phyloP scores from a whole-genome alignment of 2,797 vertebrate species.

The Pampus argenteus region DNA sequence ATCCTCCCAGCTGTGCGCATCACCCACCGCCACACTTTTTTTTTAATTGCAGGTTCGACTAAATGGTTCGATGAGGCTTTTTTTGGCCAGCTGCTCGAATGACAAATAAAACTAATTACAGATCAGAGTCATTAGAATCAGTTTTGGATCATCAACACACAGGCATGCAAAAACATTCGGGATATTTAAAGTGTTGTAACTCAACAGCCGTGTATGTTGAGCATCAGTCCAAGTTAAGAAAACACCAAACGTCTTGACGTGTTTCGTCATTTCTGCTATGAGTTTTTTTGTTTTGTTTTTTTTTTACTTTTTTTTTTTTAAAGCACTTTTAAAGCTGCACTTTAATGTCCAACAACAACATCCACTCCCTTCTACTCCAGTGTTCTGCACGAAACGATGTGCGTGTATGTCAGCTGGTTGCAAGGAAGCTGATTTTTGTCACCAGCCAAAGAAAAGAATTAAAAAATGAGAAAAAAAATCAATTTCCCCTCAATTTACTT shows the following conservation, averaged over 20 bases:
- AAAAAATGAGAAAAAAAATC: background rate
- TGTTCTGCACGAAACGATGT: no score
- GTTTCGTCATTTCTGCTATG: no score
- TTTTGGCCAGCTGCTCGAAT: conserved; percentile 73
- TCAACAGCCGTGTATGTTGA: background rate
- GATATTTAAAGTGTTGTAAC: background rate
- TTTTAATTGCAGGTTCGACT: conserved; percentile 82
- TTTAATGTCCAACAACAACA: background rate
- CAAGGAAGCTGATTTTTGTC: background rate
- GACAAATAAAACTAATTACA: conserved; percentile 79
- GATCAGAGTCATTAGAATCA: conserved; percentile 68
- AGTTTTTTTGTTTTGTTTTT: background rate
- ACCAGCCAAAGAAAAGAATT: background rate
- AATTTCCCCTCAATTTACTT: conserved; percentile 20
- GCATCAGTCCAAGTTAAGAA: no score
- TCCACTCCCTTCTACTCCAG: no score
- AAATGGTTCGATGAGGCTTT: conserved; percentile 68
- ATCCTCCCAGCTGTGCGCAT: conserved; percentile 70
- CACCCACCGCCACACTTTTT: no score
- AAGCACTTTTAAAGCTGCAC: background rate
- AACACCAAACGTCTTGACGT: no score
- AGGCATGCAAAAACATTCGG: conserved; percentile 1
- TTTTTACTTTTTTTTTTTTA: background rate
- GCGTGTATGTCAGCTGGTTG: no score
- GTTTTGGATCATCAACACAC: conserved; percentile 53